Evolutionary conservation across 2,797 vertebrate genomes (phyloP), one percentile per base, ranked within the genome.

Genomic region (Valencia hispanica): DNA sequence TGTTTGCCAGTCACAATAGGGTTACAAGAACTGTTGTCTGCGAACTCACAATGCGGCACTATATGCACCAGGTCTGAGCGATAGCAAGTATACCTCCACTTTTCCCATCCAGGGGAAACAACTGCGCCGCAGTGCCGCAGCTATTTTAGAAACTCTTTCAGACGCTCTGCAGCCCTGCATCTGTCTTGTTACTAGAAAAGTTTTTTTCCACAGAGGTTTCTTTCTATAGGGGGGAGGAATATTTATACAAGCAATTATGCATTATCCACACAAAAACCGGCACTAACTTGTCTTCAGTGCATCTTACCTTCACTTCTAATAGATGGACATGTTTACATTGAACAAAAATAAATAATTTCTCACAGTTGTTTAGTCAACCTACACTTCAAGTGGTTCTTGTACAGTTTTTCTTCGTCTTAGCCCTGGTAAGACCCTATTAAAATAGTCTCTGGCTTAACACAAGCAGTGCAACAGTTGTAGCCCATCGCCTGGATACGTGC

Each of bases 1-100:
- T 70, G 90, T 89, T 88, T 91, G 83, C 88, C 86, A 91, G 86
- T 88, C 90, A 85, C 92, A 87, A 85, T 48, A 88, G 88, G 87
- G 89, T 91, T 92, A 85, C 63, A 68, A 87, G 81, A 86, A 82
- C 77, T 30, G 66, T 76, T 73, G 80, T 85, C 78, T 86, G 83
- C 81, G 82, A 79, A 83, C 84, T 88, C 81, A 74, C 86, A 68
- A 25, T 3, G 87, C 87, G 82, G 79, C 30, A 18, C 77, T 81
- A 34, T 81, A 45, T 80, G 76, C 79, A 83, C 79, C 9, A 79
- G 80, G 78, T 82, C 79, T 6, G 76, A 39, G 77, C 85, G 84
- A 76, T 66, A 72, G 53, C 25, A 77, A 70, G 74, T n/a, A 25
- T 3, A 27, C 75, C 71, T 66, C 63, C 74, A 55, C 78, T 50